Percentiles rank a stretch among this genome's conserved stretches.
These are phyloP conservation scores for Molanna angustata DNA, from an alignment of 2,888 invertebrate genomes.

Conservation along the genomic window DNA sequence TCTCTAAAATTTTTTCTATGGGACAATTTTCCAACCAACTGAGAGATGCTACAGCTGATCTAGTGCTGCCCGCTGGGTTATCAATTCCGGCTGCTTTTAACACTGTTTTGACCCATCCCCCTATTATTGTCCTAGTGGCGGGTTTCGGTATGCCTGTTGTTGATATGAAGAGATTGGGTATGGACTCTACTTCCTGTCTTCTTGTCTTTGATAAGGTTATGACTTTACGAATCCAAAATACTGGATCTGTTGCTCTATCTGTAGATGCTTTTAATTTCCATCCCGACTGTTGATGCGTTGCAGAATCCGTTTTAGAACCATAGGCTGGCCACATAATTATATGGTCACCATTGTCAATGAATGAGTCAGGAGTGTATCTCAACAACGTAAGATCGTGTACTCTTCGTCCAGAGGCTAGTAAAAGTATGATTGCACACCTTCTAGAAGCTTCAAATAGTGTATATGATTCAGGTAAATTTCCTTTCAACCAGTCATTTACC, in stretches of 20 bases:
- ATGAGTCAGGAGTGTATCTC: neutral
- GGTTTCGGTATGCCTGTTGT: conserved; percentile 5
- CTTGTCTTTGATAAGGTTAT: neutral
- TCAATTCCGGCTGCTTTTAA: conserved; percentile 11
- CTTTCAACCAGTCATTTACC: neutral
- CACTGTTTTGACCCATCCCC: conserved; percentile 12
- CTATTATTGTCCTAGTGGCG: conserved; percentile 11
- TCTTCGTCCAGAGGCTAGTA: neutral
- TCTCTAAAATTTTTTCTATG: conserved; percentile 5
- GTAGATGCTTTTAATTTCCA: neutral
- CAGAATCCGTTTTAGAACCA: conserved; percentile 1
- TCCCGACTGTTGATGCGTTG: neutral
- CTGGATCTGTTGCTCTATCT: neutral
- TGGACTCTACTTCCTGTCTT: neutral
- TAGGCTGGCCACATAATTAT: conserved; percentile 1
- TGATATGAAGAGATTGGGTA: neutral
- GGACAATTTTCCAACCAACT: conserved; percentile 14
- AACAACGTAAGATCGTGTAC: neutral
- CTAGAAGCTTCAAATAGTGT: conserved; percentile 1
- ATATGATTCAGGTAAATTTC: neutral
- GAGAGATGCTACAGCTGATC: conserved; percentile 14
- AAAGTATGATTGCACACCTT: neutral
- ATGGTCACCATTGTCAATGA: conserved; percentile 2
- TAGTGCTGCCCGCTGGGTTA: conserved; percentile 9
- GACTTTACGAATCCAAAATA: neutral